Percentiles rank a stretch among this genome's conserved stretches.
Evolutionary conservation across 2,797 vertebrate species (phyloP).

Genomic region (Borostomias antarcticus): DNA sequence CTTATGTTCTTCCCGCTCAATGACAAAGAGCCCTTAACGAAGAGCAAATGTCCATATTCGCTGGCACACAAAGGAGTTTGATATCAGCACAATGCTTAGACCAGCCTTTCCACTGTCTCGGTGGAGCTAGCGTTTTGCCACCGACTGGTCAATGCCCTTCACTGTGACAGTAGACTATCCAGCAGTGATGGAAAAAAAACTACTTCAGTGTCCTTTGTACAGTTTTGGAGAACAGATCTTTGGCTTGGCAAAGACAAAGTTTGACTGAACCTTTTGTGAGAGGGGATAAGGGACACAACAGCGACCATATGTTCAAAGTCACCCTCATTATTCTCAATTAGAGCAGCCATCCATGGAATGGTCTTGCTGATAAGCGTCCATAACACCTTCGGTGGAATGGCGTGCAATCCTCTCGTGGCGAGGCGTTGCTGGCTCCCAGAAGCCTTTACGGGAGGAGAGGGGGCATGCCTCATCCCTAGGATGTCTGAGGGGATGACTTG

Average conservation of each 20-base stretch:
- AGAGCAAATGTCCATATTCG: slow-evolving; percentile 61
- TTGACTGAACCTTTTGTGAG: slow-evolving; percentile 76
- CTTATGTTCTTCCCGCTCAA: slow-evolving; percentile 62
- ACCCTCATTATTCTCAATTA: slow-evolving; percentile 91
- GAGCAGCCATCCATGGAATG: slow-evolving; percentile 87
- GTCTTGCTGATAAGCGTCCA: slow-evolving; percentile 83
- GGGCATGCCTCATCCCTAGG: slow-evolving; percentile 66
- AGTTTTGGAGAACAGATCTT: slow-evolving; percentile 51
- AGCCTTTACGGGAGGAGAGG: slow-evolving; percentile 64
- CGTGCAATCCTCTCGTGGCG: slow-evolving; percentile 67
- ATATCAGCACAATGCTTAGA: slow-evolving; percentile 70
- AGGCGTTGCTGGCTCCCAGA: slow-evolving; percentile 68
- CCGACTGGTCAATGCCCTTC: slow-evolving; percentile 68
- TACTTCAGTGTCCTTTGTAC: slow-evolving; percentile 66
- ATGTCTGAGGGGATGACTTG: slow-evolving; percentile 74
- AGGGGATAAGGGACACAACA: slow-evolving; percentile 79
- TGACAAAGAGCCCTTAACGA: slow-evolving; percentile 68
- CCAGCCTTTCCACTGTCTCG: slow-evolving; percentile 59
- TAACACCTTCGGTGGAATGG: slow-evolving; percentile 79
- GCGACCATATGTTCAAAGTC: slow-evolving; percentile 89
- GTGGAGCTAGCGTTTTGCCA: slow-evolving; percentile 59
- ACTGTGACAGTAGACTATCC: slow-evolving; percentile 58
- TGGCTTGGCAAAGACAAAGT: slow-evolving; percentile 70
- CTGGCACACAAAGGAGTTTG: slow-evolving; percentile 65
- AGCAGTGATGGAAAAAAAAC: slow-evolving; percentile 49